phyloP scores from a whole-genome alignment of 1,140 invertebrate genomes.

The Anastrepha obliqua region DNA sequence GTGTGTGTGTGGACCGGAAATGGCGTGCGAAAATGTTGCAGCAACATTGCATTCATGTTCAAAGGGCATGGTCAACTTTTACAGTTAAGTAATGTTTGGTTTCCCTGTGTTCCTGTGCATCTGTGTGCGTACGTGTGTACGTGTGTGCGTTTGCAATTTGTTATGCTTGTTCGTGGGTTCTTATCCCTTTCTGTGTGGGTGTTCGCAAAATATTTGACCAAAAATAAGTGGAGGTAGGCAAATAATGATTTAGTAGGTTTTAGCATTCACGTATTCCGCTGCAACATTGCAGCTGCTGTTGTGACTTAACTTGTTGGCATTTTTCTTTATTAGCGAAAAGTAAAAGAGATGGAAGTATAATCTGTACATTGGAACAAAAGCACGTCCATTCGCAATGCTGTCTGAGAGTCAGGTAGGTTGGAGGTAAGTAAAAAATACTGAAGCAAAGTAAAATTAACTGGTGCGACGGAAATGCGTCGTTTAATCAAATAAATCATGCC shows the following conservation, averaged over 20 bases:
- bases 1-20: conserved; percentile 24
- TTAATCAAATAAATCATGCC: too few relatives aligned
- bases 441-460: too few relatives aligned
- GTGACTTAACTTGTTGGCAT: not conserved
- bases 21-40: conserved; percentile 7
- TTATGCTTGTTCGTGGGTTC: not conserved
- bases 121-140: too few relatives aligned
- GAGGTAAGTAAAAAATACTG: too few relatives aligned
- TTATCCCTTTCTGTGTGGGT: not conserved
- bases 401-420: too few relatives aligned
- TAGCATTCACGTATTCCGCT: not conserved
- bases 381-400: too few relatives aligned
- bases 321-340: conserved; percentile 12
- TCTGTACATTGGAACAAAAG: not conserved
- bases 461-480: too few relatives aligned
- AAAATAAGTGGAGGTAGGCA: conserved; percentile 1
- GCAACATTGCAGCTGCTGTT: not conserved
- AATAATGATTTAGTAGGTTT: conserved; percentile 39
- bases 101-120: not conserved
- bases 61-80: conserved; percentile 22
- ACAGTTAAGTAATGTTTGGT: not conserved
- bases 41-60: conserved; percentile 21
- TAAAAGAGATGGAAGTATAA: not conserved
- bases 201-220: not conserved
- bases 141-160: not conserved